phyloP scores from a whole-genome alignment of 2,797 vertebrate genomes.

The Orientallactaga sibirica region DNA sequence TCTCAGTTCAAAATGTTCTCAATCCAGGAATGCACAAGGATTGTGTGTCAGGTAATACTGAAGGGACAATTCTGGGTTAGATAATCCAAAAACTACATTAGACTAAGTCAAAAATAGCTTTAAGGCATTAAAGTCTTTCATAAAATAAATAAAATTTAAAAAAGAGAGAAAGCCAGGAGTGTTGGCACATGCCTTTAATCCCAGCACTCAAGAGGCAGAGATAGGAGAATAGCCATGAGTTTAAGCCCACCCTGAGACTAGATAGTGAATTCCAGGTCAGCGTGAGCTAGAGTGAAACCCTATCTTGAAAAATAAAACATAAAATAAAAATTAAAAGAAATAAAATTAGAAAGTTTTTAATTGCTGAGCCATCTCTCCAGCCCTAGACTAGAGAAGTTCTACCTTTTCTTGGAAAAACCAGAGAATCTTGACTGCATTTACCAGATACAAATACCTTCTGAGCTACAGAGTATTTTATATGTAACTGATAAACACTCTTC shows the following conservation, averaged over 20 bases:
- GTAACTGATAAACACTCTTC: constrained; percentile 13
- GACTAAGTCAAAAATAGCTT: constrained; percentile 33
- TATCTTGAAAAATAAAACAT: not conserved
- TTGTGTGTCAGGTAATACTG: not conserved
- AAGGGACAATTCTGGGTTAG: not conserved
- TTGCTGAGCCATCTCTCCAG: too few species aligned
- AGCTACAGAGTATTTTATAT: not conserved
- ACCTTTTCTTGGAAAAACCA: not conserved
- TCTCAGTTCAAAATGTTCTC: constrained; percentile 39
- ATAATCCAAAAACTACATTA: constrained; percentile 4
- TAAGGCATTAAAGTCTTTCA: not conserved
- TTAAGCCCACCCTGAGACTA: too few species aligned
- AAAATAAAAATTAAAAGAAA: not conserved
- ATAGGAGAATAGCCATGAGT: too few species aligned
- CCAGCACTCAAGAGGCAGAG: too few species aligned
- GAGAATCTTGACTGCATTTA: too few species aligned
- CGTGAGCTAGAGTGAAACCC: too few species aligned
- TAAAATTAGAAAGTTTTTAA: not conserved
- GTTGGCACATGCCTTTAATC: too few species aligned
- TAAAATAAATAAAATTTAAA: not conserved
- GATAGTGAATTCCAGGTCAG: too few species aligned
- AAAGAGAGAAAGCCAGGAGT: not conserved
- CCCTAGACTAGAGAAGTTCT: not conserved
- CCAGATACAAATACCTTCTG: not conserved
- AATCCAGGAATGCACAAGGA: not conserved